Evolutionary conservation across 2,888 invertebrate species (phyloP).

Genomic region (Artemia sinica): DNA sequence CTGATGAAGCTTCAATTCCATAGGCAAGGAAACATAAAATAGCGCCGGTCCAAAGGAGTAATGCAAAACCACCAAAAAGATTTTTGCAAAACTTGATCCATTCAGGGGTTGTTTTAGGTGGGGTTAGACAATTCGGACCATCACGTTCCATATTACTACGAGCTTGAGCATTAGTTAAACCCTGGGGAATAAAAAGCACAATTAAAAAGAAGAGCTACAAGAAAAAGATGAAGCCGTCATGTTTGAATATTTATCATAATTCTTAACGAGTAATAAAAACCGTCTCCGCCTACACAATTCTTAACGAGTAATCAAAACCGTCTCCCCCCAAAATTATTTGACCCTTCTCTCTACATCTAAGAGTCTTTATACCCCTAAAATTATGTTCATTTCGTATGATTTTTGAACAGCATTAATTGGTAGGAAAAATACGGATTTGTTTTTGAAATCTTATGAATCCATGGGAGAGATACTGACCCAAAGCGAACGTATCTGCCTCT

Average conservation of each 20-base stretch:
- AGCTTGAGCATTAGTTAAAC: conserved; percentile 32
- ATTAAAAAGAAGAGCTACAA: neutral
- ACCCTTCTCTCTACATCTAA: no score
- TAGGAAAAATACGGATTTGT: no score
- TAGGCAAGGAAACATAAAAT: conserved; percentile 36
- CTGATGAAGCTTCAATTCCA: conserved; percentile 28
- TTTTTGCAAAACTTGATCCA: conserved; percentile 40
- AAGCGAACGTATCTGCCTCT: no score
- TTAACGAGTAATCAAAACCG: no score
- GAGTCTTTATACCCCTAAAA: no score
- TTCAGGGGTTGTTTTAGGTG: conserved; percentile 37
- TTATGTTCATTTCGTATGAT: no score
- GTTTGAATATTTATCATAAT: conserved; percentile 10
- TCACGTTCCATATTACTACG: conserved; percentile 31
- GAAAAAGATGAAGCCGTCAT: neutral
- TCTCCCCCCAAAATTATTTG: no score
- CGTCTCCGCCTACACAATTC: no score
- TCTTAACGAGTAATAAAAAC: no score
- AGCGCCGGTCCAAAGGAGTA: conserved; percentile 38
- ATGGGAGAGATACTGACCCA: no score
- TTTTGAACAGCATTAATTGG: no score
- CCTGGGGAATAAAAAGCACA: conserved; percentile 27
- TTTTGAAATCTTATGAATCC: no score
- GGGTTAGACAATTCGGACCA: conserved; percentile 36
- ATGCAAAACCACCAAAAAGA: conserved; percentile 38